Conservation (phyloP, 2,888 invertebrate genomes). For the Pyrrhosoma nymphula region DNA sequence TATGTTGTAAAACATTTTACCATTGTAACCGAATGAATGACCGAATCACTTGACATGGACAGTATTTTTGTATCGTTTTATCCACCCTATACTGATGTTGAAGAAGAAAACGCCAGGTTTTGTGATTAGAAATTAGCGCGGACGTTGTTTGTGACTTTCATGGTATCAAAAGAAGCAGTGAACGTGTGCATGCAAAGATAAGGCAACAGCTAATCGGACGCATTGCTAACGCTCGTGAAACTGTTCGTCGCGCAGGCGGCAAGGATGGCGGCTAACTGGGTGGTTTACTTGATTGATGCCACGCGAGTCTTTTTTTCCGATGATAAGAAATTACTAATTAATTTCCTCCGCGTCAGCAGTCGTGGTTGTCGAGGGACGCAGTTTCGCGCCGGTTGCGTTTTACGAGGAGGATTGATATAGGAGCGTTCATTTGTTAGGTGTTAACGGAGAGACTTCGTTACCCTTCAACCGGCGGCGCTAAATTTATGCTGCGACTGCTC, state of each 20-base stretch:
- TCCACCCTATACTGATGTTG: no score
- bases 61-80: no score
- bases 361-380: neutral
- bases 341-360: neutral
- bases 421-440: neutral
- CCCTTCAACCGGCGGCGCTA: neutral
- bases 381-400: slow-evolving; percentile 19
- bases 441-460: neutral
- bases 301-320: neutral
- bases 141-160: no score
- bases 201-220: neutral
- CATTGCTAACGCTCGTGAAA: neutral
- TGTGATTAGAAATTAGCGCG: no score
- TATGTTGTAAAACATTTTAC: no score
- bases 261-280: neutral
- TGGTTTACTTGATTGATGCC: neutral
- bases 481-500: slow-evolving; percentile 8
- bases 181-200: neutral
- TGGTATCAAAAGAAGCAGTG: no score
- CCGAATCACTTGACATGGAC: no score
- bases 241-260: neutral
- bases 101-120: no score
- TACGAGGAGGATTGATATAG: neutral
- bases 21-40: no score
- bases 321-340: slow-evolving; percentile 26